Base-by-base conservation (phyloP, 2,797 vertebrate species). In the Pangasius djambal region DNA sequence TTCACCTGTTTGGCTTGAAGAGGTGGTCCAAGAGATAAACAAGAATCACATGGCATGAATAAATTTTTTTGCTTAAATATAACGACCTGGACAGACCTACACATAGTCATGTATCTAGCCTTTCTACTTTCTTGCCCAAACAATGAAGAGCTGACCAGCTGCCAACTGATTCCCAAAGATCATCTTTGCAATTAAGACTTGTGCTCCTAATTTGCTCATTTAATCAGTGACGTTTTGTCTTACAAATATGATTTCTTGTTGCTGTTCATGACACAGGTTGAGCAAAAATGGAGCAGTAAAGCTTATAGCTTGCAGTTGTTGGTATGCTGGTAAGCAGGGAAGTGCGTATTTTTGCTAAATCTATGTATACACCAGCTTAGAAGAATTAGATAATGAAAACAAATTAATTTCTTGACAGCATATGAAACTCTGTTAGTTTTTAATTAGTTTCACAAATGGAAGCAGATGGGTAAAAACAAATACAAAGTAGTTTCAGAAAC, bases 391-490 rank as follows among this genome's bases (percentile, higher is more conserved):
- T 70, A 72, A 89, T 59, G 37, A 82, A 86, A 69, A 9, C 37
- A 65, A 67, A 85, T 67, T 28, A 78, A 78, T 77, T 88, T 78
- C 28, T 55, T 85, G 70, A 59, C 28, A 69, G 34, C 50, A 50
- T 82, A 79, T 86, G 6, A 57, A 70, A 63, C 50, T 61, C 34
- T 78, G 79, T 75, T 89, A 70, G 48, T 18, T 77, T 89, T 87
- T 55, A 87, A 83, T 89, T 83, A 74, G 48, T 40, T 44, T 55
- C 40, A 44, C 69, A 83, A 77, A 83, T 83, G 34, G 15, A 67
- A 63, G 44, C 79, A 89, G 78, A 77, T 89, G 63, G 61, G 50
- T 79, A 52, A 85, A 69, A 83, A 72, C 55, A 78, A 79, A 89
- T 55, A 15, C 50, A 61, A 31, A 65, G 57, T 52, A 25, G 48